Conservation (phyloP, 2,113 vertebrate species). For the Ictalurus punctatus region DNA sequence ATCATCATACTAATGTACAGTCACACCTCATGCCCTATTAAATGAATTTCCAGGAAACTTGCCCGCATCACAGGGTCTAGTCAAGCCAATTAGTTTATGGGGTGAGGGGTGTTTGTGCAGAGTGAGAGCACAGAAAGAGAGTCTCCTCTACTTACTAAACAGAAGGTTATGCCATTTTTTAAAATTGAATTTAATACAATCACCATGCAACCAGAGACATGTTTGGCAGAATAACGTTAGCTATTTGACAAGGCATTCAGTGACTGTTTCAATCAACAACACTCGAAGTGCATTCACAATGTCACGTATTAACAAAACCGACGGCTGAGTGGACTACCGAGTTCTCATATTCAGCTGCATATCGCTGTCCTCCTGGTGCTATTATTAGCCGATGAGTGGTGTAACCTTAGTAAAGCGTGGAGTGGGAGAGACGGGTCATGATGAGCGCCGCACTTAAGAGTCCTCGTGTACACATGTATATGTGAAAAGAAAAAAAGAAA, state of each 20-base stretch:
- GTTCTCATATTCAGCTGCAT: constrained; percentile 43
- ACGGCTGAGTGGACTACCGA: neutral
- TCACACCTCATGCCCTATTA: neutral
- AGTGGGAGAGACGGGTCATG: constrained; percentile 27
- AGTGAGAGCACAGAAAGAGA: neutral
- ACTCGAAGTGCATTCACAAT: neutral
- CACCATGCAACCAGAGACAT: neutral
- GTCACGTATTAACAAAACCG: constrained; percentile 18
- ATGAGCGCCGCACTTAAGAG: neutral
- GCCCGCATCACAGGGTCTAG: neutral
- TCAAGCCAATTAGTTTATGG: neutral
- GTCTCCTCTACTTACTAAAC: neutral
- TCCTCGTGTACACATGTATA: neutral
- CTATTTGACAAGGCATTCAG: neutral
- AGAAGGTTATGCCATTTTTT: neutral
- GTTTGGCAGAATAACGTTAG: neutral
- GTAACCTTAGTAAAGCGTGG: constrained; percentile 48
- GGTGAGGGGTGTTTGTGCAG: neutral
- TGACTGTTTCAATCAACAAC: neutral
- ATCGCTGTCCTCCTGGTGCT: constrained; percentile 42
- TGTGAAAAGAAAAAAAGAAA: neutral
- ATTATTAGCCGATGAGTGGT: constrained; percentile 53
- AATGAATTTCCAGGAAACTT: neutral
- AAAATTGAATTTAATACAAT: neutral
- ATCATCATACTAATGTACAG: neutral